Base-by-base conservation (phyloP, 2,113 vertebrate genomes). In the Symphodus melops region DNA sequence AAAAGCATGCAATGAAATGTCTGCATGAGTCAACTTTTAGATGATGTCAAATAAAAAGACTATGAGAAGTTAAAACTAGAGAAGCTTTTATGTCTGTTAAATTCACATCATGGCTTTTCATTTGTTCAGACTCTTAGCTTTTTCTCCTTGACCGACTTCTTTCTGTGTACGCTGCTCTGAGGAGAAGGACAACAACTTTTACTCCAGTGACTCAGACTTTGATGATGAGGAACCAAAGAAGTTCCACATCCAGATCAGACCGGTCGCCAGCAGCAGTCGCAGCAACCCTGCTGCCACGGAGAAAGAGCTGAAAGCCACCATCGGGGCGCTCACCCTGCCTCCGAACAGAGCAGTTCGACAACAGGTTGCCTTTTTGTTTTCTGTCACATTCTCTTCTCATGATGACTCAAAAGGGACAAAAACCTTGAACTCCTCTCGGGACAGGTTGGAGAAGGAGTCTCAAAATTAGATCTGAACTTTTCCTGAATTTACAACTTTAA, bases 171-270 rank as follows among this genome's bases (percentile, higher is more conserved):
- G 93, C 77, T 94, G 88, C 75, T 75, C 92, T 79, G 94, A 88
- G 1, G 93, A 95, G 8, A 95, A 84, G 2, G 95, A 95, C 64
- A 93, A 82, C 74, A 92, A 92, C 49, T 94, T 95, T 61, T 97
- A 95, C 9, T 99, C 97, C 80, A 98, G 97, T 0, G 97, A 98
- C 79, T 98, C 97, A 0, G 97, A 99, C 87, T 99, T 97, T 0
- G 97, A 97, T 0, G 97, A 98, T 0, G 97, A 97, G 0, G 97
- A 98, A 46, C 97, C 97, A 4, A 96, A 96, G 17, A 96, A 96
- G 60, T 98, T 98, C 75, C 94, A 94, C 19, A 95, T 99, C 39
- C 95, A 95, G 87, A 99, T 99, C 93, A 94, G 97, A 0, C 97
- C 98, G 0, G 94, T 95, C 11, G 16, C 80, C 93, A 75, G 91